phyloP scores from a whole-genome alignment of 53 echinoderm and acorn worm genomes.

The Mesocentrotus franciscanus region DNA sequence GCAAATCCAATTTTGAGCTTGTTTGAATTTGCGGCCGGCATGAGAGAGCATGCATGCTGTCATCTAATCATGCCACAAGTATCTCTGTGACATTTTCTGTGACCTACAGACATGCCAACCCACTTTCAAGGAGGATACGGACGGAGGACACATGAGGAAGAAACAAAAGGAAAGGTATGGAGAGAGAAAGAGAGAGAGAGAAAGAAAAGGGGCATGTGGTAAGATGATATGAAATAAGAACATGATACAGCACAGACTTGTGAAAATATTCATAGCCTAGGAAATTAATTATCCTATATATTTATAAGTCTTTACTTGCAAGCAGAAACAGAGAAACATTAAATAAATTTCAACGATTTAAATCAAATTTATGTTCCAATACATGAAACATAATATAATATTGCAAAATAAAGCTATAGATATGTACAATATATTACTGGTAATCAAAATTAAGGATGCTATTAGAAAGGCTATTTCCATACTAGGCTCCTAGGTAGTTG shows the following conservation, averaged over 20 bases:
- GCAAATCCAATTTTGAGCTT: conserved; percentile 29
- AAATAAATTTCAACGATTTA: neutral
- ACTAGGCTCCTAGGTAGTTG: neutral
- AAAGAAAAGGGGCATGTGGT: neutral
- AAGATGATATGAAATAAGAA: too few species aligned
- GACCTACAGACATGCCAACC: conserved; percentile 50
- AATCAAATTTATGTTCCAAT: neutral
- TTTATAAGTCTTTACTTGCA: neutral
- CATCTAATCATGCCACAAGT: conserved; percentile 56
- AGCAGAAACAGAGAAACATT: neutral
- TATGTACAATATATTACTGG: neutral
- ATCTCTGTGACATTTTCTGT: conserved; percentile 44
- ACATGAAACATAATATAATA: too few species aligned
- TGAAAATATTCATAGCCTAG: neutral
- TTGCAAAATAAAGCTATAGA: neutral
- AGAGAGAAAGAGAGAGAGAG: neutral
- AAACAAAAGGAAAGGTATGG: neutral
- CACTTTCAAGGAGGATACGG: neutral
- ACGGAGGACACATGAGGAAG: conserved; percentile 15
- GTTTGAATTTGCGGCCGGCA: neutral
- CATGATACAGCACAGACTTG: neutral
- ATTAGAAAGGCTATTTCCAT: neutral
- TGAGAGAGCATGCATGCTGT: conserved; percentile 22
- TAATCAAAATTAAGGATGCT: neutral
- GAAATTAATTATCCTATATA: too few species aligned